Base-by-base conservation (phyloP, 64 coral and sea anemone species). In the Stylophora pistillata region DNA sequence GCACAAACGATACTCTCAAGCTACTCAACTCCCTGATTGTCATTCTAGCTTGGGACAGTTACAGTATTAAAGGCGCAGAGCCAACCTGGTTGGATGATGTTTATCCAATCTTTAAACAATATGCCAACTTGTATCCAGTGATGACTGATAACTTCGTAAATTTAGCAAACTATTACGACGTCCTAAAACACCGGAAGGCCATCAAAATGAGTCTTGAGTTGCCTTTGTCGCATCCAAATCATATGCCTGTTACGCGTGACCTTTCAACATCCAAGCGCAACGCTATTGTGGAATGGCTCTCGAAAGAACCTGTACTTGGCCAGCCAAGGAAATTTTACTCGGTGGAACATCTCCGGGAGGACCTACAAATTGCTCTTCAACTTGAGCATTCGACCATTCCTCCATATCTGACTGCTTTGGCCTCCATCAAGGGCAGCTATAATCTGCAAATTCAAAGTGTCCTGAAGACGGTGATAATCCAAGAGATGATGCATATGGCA, bases 401-500 rank as follows among this genome's bases (percentile, higher is more conserved):
- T 28, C 68, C 91, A 2, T 96, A 96, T 27, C 56, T 93, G 32
- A 87, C 95, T 16, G 95, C 95, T 26, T 75, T 90, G 18, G 95
- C 88, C 0, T 93, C 95, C 10, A 93, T 96, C 62, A 96, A 96
- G 71, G 62, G 61, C 15, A 77, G 87, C 55, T 93, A 87, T 13
- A 96, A 93, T 30, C 15, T 55, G 0, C 74, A 90, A 29, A 79
- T 93, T 14, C 68, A 96, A 16, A 71, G 37, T 15, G 81, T 96
- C 12, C 56, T 96, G 1, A 90, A 86, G 32, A 78, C 66, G 4
- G 84, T 96, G 20, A 34, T 96, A 13, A 74, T 92, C 2, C 87
- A 96, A 77, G 95, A 96, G 65, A 96, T 96, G 95, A 79, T 90
- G 73, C 95, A 96, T 47, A 87, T 96, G 95, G 57, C 68, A 0